Conservation (phyloP, 2,797 vertebrate species). For the Diglossa cyanea region DNA sequence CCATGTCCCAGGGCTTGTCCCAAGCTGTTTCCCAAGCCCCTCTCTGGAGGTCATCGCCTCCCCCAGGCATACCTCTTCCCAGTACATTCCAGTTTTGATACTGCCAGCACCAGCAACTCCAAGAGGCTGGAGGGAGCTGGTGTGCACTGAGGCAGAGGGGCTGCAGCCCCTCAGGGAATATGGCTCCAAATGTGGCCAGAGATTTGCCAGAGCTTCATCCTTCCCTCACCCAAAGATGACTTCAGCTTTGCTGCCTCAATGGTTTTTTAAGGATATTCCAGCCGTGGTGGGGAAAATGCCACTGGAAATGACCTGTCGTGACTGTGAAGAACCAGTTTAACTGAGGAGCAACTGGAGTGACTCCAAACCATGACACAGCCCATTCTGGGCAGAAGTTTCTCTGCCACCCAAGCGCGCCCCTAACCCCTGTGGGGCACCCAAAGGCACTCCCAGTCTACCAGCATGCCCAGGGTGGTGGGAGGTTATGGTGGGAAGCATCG, state of each 20-base stretch:
- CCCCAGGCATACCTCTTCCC: background rate
- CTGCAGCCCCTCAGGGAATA: background rate
- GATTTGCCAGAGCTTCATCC: background rate
- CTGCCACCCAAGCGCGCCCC: background rate
- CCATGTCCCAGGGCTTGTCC: background rate
- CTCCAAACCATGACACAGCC: background rate
- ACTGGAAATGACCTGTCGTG: accelerated
- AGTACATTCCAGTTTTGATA: background rate
- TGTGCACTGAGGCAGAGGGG: background rate
- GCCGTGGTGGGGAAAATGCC: accelerated
- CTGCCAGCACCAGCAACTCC: background rate
- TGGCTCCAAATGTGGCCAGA: accelerated
- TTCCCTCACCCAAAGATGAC: background rate
- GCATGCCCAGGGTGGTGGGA: background rate
- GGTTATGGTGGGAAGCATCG: accelerated
- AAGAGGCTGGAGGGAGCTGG: background rate
- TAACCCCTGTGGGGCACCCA: background rate
- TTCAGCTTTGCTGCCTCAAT: background rate
- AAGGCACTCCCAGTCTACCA: background rate
- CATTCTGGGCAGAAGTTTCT: background rate
- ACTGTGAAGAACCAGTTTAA: background rate
- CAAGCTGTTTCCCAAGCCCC: background rate
- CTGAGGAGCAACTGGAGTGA: background rate
- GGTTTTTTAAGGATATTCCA: background rate
- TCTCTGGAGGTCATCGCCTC: background rate